Conservation (phyloP, 2,888 invertebrate species). For the Conus canariensis region DNA sequence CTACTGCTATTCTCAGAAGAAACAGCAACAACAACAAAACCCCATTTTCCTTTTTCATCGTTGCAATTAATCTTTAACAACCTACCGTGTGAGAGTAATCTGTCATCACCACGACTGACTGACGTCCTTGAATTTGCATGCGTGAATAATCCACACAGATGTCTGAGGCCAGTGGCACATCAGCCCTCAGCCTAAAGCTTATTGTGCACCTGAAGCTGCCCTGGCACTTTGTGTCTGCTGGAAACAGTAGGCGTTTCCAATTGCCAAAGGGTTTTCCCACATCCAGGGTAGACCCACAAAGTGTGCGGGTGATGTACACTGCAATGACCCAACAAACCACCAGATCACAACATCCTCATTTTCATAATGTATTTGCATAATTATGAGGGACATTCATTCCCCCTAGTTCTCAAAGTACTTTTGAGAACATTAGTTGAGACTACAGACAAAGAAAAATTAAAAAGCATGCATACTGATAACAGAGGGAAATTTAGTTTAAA, state of each 20-base stretch:
- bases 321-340: not conserved
- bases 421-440: too few relatives aligned
- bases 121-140: not conserved
- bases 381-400: too few relatives aligned
- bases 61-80: too few relatives aligned
- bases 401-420: too few relatives aligned
- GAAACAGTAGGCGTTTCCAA: not conserved
- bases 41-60: too few relatives aligned
- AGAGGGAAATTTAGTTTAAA: too few relatives aligned
- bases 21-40: too few relatives aligned
- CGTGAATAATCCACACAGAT: conserved; percentile 14
- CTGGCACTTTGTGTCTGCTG: not conserved
- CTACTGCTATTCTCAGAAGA: too few relatives aligned
- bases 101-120: not conserved
- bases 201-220: not conserved
- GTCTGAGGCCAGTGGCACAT: not conserved
- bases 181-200: not conserved
- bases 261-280: not conserved
- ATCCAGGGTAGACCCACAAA: not conserved
- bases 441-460: too few relatives aligned
- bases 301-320: not conserved
- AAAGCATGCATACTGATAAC: too few relatives aligned
- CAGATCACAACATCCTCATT: too few relatives aligned
- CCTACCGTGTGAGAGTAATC: not conserved
- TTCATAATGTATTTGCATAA: too few relatives aligned